Evolutionary conservation across 2,797 vertebrate species (phyloP).

Genomic region (Chloroceryle inda): DNA sequence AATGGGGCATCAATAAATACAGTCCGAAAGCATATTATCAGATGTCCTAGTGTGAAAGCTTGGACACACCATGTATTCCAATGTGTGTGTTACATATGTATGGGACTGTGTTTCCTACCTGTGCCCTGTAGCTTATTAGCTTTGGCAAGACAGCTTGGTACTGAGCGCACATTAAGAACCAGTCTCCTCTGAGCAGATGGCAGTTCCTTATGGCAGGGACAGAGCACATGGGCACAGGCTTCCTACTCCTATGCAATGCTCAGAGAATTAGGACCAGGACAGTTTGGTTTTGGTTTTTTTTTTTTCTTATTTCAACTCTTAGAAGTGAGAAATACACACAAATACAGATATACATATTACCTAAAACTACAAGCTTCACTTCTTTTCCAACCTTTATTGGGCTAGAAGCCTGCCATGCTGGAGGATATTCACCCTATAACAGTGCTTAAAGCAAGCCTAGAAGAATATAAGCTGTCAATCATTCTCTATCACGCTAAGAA

Average conservation of each 20-base stretch:
- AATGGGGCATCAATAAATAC: neutral
- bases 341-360: neutral
- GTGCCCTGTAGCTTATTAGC: neutral
- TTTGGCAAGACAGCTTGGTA: conserved; percentile 19
- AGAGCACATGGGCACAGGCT: conserved; percentile 56
- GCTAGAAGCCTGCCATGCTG: neutral
- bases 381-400: neutral
- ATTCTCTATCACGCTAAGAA: neutral
- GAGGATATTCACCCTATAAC: neutral
- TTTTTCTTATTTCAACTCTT: neutral
- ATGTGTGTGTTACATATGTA: neutral
- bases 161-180: conserved; percentile 18
- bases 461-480: neutral
- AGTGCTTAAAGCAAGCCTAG: neutral
- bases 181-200: conserved; percentile 77
- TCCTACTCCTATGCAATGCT: neutral
- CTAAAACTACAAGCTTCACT: neutral
- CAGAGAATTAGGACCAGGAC: neutral
- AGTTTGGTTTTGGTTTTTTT: neutral
- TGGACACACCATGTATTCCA: neutral
- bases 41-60: neutral
- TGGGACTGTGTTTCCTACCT: neutral
- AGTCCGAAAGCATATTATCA: neutral
- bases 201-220: conserved; percentile 74
- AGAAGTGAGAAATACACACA: neutral